phyloP scores from a whole-genome alignment of 2,797 vertebrate species.

The Uromys caudimaculatus region DNA sequence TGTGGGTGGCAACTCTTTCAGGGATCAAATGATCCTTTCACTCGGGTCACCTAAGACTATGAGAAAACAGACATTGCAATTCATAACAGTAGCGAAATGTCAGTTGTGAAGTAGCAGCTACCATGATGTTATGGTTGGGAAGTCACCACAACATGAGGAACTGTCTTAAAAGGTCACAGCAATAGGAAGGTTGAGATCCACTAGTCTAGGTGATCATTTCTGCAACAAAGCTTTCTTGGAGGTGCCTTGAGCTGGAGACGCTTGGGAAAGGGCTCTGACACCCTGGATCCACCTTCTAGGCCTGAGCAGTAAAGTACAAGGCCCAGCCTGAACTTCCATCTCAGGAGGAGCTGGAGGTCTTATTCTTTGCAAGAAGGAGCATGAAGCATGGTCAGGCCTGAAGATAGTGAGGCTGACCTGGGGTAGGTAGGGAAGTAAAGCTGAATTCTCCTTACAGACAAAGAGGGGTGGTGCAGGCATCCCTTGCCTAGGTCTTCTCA shows the following conservation, averaged over 20 bases:
- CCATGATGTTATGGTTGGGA: background rate
- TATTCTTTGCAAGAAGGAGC: background rate
- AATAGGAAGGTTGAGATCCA: background rate
- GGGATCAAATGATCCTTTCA: background rate
- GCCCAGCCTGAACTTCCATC: background rate
- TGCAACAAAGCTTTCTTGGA: slow-evolving; percentile 23
- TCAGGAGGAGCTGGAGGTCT: background rate
- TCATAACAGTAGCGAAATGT: background rate
- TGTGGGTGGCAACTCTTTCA: background rate
- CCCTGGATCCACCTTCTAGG: background rate
- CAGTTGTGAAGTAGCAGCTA: background rate
- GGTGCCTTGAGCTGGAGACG: background rate
- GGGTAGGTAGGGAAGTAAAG: background rate
- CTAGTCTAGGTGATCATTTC: background rate
- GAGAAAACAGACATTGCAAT: background rate
- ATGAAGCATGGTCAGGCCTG: background rate
- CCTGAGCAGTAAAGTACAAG: background rate
- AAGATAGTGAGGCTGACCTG: background rate
- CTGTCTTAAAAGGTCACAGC: background rate
- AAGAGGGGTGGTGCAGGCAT: background rate
- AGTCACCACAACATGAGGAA: background rate
- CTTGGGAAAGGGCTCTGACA: slow-evolving; percentile 21
- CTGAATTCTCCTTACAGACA: background rate
- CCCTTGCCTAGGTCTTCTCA: slow-evolving; percentile 28
- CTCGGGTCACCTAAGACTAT: background rate